Evolutionary conservation across 2,888 invertebrate genomes (phyloP).

Genomic region (Poecilobothrus nobilitatus): DNA sequence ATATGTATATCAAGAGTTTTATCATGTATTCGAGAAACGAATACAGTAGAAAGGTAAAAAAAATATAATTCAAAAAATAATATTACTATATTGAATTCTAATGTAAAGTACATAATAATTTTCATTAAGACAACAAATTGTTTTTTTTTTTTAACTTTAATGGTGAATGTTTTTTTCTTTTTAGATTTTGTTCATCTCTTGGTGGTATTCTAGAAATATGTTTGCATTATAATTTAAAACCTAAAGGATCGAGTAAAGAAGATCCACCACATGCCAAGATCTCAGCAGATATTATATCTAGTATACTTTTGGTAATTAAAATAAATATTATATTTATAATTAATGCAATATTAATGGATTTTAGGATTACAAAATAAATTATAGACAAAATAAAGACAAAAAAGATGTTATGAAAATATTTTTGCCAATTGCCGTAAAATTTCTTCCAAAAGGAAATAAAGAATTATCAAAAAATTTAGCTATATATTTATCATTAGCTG

Average conservation of each 20-base stretch:
- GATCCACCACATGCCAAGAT: constrained; percentile 96
- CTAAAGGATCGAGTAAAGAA: constrained; percentile 59
- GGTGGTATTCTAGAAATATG: constrained; percentile 81
- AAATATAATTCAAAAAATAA: no score
- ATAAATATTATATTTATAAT: no score
- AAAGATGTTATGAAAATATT: constrained; percentile 53
- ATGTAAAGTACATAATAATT: no score
- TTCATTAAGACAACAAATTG: no score
- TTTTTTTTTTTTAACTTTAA: no score
- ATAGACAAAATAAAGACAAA: constrained; percentile 50
- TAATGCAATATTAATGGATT: neutral
- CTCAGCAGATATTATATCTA: constrained; percentile 88
- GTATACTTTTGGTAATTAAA: constrained; percentile 73
- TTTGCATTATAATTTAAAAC: constrained; percentile 78
- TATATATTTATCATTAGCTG: constrained; percentile 83
- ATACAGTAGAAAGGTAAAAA: constrained; percentile 57
- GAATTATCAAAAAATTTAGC: constrained; percentile 86
- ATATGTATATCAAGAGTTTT: constrained; percentile 87
- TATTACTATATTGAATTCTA: no score
- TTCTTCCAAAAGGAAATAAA: constrained; percentile 80
- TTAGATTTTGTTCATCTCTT: constrained; percentile 67
- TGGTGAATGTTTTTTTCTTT: constrained; percentile 15
- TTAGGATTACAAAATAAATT: neutral
- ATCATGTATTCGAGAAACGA: constrained; percentile 81
- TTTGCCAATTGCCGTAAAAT: constrained; percentile 84